Evolutionary conservation across 2,113 vertebrate genomes (phyloP).

Genomic region (Butastur rufipennis): DNA sequence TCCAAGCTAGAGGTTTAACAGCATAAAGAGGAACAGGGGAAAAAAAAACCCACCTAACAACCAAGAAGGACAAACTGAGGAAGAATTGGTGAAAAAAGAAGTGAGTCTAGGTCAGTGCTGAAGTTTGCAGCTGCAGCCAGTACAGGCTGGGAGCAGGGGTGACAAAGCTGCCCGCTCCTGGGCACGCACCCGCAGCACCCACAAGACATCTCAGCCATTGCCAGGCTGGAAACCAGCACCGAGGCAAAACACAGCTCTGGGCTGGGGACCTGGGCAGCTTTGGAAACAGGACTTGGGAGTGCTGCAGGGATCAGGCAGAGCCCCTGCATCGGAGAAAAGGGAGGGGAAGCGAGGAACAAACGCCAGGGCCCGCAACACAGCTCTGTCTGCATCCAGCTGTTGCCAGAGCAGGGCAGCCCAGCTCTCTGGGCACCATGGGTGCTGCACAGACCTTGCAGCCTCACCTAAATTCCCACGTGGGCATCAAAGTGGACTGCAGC

Average conservation of each 20-base stretch:
- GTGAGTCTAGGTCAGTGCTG: background rate
- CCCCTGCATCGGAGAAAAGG: background rate
- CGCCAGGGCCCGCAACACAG: rapidly evolving
- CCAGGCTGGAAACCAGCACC: background rate
- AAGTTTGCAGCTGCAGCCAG: background rate
- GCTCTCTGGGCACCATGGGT: background rate
- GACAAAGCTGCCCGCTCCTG: background rate
- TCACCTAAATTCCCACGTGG: background rate
- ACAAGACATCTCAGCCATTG: rapidly evolving
- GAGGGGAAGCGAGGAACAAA: background rate
- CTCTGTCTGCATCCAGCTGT: background rate
- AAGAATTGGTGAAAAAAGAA: background rate
- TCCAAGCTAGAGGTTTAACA: background rate
- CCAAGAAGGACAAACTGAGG: background rate
- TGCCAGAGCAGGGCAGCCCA: background rate
- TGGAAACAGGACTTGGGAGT: background rate
- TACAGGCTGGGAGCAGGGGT: background rate
- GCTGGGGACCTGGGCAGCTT: background rate
- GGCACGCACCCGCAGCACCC: background rate
- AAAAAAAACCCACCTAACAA: no score
- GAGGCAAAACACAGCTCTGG: background rate
- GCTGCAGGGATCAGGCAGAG: background rate
- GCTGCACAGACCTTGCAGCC: background rate
- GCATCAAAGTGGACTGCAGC: background rate
- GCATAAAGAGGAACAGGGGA: background rate